These are phyloP conservation scores for Tinea pellionella DNA, from an alignment of 2,888 invertebrate genomes.

Conservation along the genomic window DNA sequence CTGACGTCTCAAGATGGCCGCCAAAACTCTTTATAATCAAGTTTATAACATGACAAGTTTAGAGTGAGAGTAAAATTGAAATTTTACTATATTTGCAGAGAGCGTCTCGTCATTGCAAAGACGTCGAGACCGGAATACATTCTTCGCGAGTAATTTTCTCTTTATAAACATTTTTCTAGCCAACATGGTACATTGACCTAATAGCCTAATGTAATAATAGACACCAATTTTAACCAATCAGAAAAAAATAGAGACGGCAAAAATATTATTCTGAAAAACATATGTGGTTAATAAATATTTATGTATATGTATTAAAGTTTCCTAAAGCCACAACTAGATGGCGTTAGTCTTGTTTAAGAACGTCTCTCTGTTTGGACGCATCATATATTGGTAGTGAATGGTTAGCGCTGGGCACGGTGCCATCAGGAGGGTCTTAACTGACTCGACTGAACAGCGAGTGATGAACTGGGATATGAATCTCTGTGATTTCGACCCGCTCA, in stretches of 20 bases:
- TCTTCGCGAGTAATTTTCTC: background rate
- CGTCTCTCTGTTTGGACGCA: background rate
- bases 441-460: constrained; percentile 68
- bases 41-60: no score
- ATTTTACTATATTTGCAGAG: background rate
- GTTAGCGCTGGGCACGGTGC: constrained; percentile 21
- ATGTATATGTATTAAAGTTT: no score
- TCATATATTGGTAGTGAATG: background rate
- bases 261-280: no score
- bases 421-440: constrained; percentile 61
- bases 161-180: background rate
- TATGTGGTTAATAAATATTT: no score
- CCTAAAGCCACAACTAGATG: background rate
- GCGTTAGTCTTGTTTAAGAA: constrained; percentile 1
- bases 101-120: background rate
- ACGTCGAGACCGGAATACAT: background rate
- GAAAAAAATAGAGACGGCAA: no score
- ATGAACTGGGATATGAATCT: constrained; percentile 51
- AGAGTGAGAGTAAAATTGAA: background rate
- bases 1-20: no score
- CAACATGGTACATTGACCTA: background rate
- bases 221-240: no score
- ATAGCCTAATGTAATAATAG: background rate
- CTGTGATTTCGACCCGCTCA: constrained; percentile 45
- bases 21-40: no score